Evolutionary conservation across 2,888 invertebrate genomes (phyloP).

Genomic region (Tetranychus truncatus): DNA sequence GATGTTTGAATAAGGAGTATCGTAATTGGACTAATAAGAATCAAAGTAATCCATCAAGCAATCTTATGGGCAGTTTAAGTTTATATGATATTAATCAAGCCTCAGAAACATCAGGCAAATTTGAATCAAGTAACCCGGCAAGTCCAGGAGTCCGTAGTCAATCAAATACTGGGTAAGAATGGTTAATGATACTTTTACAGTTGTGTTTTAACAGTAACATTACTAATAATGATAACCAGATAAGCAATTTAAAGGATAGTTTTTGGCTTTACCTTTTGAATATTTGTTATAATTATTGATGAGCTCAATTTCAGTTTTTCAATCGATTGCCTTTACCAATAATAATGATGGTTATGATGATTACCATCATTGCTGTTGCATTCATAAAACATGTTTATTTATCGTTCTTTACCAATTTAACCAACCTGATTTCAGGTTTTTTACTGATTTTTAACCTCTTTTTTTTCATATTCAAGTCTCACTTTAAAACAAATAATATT

Average conservation of each 20-base stretch:
- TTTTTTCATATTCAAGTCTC: background rate
- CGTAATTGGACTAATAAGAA: constrained; percentile 36
- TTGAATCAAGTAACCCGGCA: constrained; percentile 9
- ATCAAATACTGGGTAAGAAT: constrained; percentile 14
- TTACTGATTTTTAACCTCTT: background rate
- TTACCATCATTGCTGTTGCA: background rate
- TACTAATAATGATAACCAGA: background rate
- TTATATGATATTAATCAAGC: constrained; percentile 15
- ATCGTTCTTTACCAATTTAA: background rate
- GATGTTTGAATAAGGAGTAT: constrained; percentile 55
- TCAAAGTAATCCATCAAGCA: constrained; percentile 28
- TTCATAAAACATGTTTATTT: too few species aligned
- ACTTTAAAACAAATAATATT: background rate
- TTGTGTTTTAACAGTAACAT: background rate
- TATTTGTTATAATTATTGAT: too few species aligned
- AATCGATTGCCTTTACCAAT: background rate
- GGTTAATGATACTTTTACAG: background rate
- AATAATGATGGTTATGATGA: background rate
- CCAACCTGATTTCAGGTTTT: background rate
- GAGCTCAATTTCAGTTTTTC: background rate
- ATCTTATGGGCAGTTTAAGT: constrained; percentile 25
- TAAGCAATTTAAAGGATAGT: background rate
- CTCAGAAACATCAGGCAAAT: background rate
- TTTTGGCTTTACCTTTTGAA: background rate
- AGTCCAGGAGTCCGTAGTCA: constrained; percentile 11